These are phyloP conservation scores for Falco columbarius DNA, from an alignment of 2,797 vertebrate species.

Conservation along the genomic window DNA sequence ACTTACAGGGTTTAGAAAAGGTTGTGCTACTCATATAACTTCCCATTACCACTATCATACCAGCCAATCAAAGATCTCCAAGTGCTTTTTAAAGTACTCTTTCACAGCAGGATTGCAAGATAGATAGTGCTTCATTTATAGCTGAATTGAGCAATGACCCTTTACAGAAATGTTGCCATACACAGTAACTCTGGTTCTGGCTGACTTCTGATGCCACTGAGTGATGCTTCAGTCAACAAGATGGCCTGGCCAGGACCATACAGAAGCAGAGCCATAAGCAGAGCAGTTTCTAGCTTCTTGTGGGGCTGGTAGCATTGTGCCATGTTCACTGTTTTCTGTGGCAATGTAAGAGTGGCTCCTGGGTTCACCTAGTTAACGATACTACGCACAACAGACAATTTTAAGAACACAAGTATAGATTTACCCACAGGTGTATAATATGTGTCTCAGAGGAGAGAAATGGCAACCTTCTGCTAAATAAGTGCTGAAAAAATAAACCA, in stretches of 20 bases:
- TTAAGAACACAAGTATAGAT: not conserved
- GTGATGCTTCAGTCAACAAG: not conserved
- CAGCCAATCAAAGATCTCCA: not conserved
- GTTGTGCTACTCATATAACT: not conserved
- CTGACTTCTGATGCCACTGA: not conserved
- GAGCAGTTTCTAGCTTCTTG: not conserved
- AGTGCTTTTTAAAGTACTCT: not conserved
- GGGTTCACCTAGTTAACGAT: not conserved
- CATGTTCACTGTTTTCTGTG: not conserved
- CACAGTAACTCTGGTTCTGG: not conserved
- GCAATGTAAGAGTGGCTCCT: not conserved
- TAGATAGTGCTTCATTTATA: not conserved
- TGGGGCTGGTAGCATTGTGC: no score
- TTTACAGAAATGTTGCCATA: not conserved
- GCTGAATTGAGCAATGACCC: not conserved
- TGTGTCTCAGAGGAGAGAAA: not conserved
- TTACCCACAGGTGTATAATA: not conserved
- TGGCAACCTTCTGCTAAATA: not conserved
- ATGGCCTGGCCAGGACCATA: not conserved
- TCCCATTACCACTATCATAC: rapidly evolving
- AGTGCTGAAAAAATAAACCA: not conserved
- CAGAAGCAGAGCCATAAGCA: not conserved
- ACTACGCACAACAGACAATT: not conserved
- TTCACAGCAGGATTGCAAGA: not conserved
- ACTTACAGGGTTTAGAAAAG: not conserved